Conservation (phyloP, 2,113 vertebrate genomes). For the Hymenochirus boettgeri region DNA sequence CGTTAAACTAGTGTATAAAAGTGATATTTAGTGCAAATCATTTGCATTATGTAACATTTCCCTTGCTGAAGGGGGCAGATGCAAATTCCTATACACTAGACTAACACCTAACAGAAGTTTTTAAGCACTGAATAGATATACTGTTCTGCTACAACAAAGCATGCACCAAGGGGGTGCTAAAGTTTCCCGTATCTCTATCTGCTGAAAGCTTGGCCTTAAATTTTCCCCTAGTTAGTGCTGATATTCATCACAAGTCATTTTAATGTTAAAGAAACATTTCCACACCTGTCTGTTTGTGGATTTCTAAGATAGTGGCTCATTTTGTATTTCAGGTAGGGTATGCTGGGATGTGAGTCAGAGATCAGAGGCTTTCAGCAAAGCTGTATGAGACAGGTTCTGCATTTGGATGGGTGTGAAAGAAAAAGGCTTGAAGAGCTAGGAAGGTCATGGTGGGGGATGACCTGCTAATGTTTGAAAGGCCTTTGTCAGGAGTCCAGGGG, state of each 20-base stretch:
- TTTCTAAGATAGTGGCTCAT: slow-evolving; percentile 9
- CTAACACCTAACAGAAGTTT: neutral
- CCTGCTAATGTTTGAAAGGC: slow-evolving; percentile 45
- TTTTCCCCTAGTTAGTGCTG: neutral
- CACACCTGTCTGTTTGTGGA: neutral
- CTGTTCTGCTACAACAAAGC: neutral
- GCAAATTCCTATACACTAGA: neutral
- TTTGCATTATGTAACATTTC: no score
- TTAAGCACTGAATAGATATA: neutral
- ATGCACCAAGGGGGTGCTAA: no score
- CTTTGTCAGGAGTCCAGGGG: slow-evolving; percentile 59
- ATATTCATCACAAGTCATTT: neutral
- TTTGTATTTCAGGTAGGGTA: slow-evolving; percentile 26
- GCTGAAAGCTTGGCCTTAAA: neutral
- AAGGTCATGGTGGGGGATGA: slow-evolving; percentile 38
- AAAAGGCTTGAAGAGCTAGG: slow-evolving; percentile 35
- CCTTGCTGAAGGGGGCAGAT: neutral
- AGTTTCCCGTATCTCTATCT: neutral
- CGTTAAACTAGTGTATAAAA: no score
- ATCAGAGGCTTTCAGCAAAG: slow-evolving; percentile 37
- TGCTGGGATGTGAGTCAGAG: slow-evolving; percentile 11
- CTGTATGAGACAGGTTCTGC: slow-evolving; percentile 48
- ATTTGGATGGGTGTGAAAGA: slow-evolving; percentile 36
- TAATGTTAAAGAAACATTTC: neutral
- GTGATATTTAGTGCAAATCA: no score